Conservation (phyloP, 2,797 vertebrate species). For the Synaphobranchus kaupii region DNA sequence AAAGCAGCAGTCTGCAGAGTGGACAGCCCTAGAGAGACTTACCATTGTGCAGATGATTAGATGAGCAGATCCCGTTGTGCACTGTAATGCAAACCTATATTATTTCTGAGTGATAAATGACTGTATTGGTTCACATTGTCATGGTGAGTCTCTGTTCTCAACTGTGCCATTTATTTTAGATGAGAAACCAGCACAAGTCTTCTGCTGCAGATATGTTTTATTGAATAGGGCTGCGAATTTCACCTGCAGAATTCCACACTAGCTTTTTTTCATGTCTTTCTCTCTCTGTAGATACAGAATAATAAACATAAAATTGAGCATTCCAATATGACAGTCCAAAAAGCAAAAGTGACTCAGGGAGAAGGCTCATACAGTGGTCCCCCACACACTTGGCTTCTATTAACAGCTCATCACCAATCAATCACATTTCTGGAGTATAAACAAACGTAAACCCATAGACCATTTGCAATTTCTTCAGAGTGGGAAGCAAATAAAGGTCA, state of each 20-base stretch:
- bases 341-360: constrained; percentile 19
- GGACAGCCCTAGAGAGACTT: neutral
- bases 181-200: constrained; percentile 11
- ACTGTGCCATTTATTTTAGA: constrained; percentile 4
- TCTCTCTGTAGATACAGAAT: constrained; percentile 20
- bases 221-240: constrained; percentile 26
- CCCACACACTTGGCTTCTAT: neutral
- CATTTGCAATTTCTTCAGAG: neutral
- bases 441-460: neutral
- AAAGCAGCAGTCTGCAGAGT: neutral
- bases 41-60: constrained; percentile 14
- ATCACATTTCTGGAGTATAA: constrained; percentile 7
- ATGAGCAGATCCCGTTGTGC: constrained; percentile 5
- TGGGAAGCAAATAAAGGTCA: neutral
- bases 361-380: neutral
- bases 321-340: constrained; percentile 18
- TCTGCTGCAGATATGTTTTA: constrained; percentile 33
- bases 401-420: neutral
- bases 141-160: constrained; percentile 6
- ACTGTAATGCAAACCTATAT: constrained; percentile 16
- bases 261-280: neutral
- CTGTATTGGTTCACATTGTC: constrained; percentile 10
- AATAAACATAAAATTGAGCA: constrained; percentile 32
- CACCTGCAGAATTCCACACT: constrained; percentile 26
- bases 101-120: constrained; percentile 14